Percentiles rank a stretch among this genome's conserved stretches.
Conservation (phyloP, 2,888 invertebrate genomes). For the Melieria omissa region DNA sequence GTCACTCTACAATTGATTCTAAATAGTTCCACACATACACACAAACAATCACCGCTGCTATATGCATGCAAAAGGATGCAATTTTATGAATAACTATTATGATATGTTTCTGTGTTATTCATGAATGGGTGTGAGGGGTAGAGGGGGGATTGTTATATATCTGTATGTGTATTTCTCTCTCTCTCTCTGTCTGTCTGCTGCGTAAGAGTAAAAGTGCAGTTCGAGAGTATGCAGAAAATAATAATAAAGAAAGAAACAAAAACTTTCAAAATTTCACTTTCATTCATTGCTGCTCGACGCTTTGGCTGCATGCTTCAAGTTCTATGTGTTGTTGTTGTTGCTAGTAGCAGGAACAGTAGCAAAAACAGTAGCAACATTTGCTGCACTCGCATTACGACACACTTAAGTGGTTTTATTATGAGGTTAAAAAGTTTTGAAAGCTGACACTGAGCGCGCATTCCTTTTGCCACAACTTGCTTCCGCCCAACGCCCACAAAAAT, state of each 20-base stretch:
- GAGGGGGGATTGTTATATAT: not conserved
- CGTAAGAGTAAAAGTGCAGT: not conserved
- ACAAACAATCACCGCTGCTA: no score
- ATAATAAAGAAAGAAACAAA: no score
- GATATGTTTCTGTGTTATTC: no score
- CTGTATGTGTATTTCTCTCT: not conserved
- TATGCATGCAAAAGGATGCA: no score
- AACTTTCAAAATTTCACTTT: no score
- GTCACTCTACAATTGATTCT: no score
- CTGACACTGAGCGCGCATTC: slow-evolving; percentile 33
- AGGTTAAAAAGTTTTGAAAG: slow-evolving; percentile 55
- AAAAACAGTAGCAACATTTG: slow-evolving; percentile 12
- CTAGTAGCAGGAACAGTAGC: not conserved
- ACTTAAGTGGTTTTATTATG: slow-evolving; percentile 61
- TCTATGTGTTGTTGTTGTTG: slow-evolving; percentile 26
- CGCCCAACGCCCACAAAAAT: slow-evolving; percentile 7
- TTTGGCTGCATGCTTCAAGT: not conserved
- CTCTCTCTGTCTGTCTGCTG: slow-evolving; percentile 41
- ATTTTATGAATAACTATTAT: no score
- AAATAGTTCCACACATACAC: no score
- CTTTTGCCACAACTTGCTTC: slow-evolving; percentile 18
- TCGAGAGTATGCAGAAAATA: no score
- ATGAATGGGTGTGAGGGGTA: no score
- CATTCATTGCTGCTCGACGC: no score
- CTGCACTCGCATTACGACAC: slow-evolving; percentile 53